Evolutionary conservation across 2,888 invertebrate species (phyloP).

Genomic region (Monopis laevigella): DNA sequence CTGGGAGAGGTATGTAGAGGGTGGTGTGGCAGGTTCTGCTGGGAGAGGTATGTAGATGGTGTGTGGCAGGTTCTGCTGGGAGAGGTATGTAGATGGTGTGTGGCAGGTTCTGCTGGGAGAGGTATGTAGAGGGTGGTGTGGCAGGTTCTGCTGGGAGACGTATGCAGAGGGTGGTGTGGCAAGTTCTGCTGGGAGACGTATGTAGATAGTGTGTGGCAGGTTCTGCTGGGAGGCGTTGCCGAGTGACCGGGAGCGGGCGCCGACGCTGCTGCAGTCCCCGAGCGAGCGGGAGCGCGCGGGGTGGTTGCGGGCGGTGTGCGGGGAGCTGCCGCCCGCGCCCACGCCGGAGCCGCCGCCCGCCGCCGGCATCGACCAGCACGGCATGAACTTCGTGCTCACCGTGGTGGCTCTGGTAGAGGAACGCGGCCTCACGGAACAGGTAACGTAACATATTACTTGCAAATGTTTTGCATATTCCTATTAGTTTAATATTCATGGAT

Average conservation of each 20-base stretch:
- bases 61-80: too few relatives aligned
- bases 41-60: too few relatives aligned
- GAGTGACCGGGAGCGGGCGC: constrained; percentile 73
- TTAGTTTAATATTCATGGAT: too few relatives aligned
- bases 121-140: too few relatives aligned
- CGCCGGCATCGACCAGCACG: constrained; percentile 92
- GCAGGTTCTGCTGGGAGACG: neutral
- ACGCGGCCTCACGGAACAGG: constrained; percentile 94
- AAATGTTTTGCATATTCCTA: too few relatives aligned
- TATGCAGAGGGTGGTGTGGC: constrained; percentile 30
- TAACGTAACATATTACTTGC: too few relatives aligned
- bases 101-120: too few relatives aligned
- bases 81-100: too few relatives aligned
- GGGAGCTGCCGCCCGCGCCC: constrained; percentile 48
- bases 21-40: too few relatives aligned
- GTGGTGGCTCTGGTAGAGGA: constrained; percentile 83
- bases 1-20: too few relatives aligned
- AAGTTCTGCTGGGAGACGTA: too few relatives aligned
- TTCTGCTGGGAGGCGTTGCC: constrained; percentile 66
- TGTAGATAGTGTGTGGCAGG: too few relatives aligned
- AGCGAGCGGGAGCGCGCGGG: constrained; percentile 88
- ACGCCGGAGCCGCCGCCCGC: constrained; percentile 93
- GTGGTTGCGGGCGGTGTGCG: constrained; percentile 87
- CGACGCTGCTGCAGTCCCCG: constrained; percentile 88
- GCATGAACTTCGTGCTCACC: constrained; percentile 88